Percentiles rank a stretch among this genome's conserved stretches.
phyloP scores from a whole-genome alignment of 2,888 invertebrate species.

The Drosophila sordidapex region DNA sequence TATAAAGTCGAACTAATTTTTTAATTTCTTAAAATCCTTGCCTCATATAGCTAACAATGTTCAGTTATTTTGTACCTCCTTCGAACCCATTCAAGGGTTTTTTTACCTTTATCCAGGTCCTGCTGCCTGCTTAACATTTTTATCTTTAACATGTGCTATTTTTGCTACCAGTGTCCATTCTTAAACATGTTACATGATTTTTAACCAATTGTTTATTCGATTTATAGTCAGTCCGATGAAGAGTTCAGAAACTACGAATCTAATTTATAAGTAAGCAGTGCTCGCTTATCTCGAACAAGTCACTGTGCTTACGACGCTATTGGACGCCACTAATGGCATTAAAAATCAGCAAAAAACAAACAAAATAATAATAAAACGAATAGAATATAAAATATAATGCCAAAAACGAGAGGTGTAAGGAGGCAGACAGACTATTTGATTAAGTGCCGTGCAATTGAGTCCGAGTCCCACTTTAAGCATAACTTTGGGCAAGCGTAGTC shows the following conservation, averaged over 20 bases:
- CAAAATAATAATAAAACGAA: not conserved
- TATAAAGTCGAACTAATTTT: no score
- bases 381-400: conserved; percentile 36
- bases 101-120: no score
- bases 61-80: no score
- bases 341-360: conserved; percentile 25
- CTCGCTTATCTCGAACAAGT: conserved; percentile 15
- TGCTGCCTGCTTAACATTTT: rapidly evolving
- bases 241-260: not conserved
- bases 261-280: conserved; percentile 6
- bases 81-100: no score
- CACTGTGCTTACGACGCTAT: conserved; percentile 36
- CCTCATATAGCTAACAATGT: no score
- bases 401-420: conserved; percentile 40
- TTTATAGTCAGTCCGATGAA: not conserved
- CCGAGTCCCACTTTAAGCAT: not conserved
- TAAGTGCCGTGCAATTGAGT: conserved; percentile 55
- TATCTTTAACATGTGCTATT: no score
- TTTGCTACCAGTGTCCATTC: no score
- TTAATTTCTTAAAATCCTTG: no score
- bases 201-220: not conserved
- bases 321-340: conserved; percentile 58
- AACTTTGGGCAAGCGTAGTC: not conserved
- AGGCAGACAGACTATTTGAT: conserved; percentile 60
- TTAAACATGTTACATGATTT: not conserved